Base-by-base conservation (phyloP, 2,113 vertebrate species). In the Prinia subflava region DNA sequence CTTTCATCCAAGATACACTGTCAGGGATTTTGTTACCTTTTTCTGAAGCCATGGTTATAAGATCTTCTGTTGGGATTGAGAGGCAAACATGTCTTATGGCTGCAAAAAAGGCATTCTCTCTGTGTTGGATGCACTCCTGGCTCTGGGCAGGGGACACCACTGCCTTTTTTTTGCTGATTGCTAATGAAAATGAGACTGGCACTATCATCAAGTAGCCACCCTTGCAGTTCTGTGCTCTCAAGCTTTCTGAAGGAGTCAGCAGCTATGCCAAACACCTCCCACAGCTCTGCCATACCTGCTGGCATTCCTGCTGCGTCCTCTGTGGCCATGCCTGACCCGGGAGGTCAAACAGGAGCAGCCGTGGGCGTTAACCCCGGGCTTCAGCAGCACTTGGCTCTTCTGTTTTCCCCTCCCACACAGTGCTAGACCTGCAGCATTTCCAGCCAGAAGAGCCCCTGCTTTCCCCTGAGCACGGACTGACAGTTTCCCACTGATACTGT, bases 271-370 rank as follows among this genome's bases (percentile, higher is more conserved):
- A 80, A 74, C 56, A 89, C 46, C 59, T 92, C 55, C 55, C 37
- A n/a, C 55, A 59, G 50, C 80, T 65, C 68, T 81, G 47, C 64
- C 64, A 30, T 33, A 39, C 60, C 77, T 87, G 73, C 68, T 70
- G 76, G 46, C 41, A 49, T 5, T 31, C 19, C 0, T 0, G 35
- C n/a, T 67, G 56, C 44, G 31, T 24, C 53, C 25, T 56, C 52
- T 59, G 4, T 37, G 0, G 0, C 63, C 47, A 47, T 56, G 11
- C 59, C 55, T 55, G 42, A 59, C 46, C 67, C 5, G 3, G 46
- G 28, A 7, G 7, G 55, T 24, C 83, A 37, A 31, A 88, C 8
- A 59, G 71, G 27, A 80, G 46, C 6, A 3, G n/a, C 1, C 0
- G n/a, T 74, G 46, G 64, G 75, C 0, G 3, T 69, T 47, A 76